A percentile compares a stretch with the other conserved stretches of the same genome.
phyloP scores from a whole-genome alignment of 2,113 vertebrate genomes.

The Catharus bicknelli region DNA sequence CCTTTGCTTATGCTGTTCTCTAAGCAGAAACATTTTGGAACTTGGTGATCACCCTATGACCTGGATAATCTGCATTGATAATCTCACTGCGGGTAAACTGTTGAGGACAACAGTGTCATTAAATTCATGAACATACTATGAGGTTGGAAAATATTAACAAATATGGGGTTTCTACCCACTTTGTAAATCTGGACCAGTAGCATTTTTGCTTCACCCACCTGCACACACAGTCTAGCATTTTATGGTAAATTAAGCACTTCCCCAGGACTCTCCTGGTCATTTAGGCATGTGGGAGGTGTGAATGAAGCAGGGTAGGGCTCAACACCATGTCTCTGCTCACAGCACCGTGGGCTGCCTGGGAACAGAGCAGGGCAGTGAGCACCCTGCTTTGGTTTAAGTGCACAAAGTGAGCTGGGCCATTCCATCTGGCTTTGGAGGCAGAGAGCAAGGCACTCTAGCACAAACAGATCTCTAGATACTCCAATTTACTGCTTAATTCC shows the following conservation, averaged over 20 bases:
- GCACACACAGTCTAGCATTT: background rate
- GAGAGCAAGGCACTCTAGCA: background rate
- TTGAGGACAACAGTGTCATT: background rate
- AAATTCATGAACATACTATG: background rate
- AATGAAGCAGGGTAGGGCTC: background rate
- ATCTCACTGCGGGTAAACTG: background rate
- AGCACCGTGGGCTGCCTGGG: fast-evolving
- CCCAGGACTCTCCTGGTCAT: background rate
- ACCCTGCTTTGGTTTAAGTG: background rate
- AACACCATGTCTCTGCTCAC: background rate
- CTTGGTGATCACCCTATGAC: fast-evolving
- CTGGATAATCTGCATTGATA: background rate
- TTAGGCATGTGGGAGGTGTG: background rate
- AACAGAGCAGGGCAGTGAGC: fast-evolving
- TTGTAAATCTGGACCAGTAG: background rate
- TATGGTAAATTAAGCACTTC: background rate
- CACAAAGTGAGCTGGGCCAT: background rate
- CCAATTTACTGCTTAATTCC: background rate
- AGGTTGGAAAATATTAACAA: background rate
- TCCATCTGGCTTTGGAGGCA: background rate
- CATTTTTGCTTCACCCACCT: background rate
- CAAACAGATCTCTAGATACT: background rate
- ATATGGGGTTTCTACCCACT: background rate
- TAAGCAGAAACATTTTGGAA: background rate
- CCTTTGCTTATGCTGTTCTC: background rate